Conservation (phyloP, 2,888 invertebrate genomes). For the Eudemis profundana region DNA sequence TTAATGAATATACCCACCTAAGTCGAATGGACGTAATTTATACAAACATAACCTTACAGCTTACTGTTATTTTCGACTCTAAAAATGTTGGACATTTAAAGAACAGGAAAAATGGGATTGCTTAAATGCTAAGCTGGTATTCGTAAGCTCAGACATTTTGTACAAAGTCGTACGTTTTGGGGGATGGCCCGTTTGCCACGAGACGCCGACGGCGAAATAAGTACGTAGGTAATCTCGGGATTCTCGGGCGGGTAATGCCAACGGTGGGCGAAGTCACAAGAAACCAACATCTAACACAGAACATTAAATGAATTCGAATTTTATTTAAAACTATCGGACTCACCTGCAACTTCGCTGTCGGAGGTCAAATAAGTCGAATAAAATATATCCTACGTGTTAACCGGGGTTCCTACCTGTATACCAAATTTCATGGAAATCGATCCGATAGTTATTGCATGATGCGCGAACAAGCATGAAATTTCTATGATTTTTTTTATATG, state of each 20-base stretch:
- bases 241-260: constrained; percentile 27
- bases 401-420: too few relatives aligned
- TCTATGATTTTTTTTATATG: too few relatives aligned
- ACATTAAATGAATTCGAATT: too few relatives aligned
- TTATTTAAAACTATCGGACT: too few relatives aligned
- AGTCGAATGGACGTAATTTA: not conserved
- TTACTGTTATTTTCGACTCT: constrained; percentile 16
- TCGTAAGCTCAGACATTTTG: constrained; percentile 31
- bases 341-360: too few relatives aligned
- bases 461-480: too few relatives aligned
- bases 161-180: constrained; percentile 26
- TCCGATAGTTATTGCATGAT: too few relatives aligned
- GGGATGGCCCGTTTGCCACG: constrained; percentile 41
- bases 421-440: too few relatives aligned
- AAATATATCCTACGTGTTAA: too few relatives aligned
- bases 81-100: constrained; percentile 22
- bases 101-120: constrained; percentile 28
- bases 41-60: constrained; percentile 2
- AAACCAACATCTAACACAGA: too few relatives aligned
- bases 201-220: constrained; percentile 43
- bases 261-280: constrained; percentile 10
- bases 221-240: constrained; percentile 23
- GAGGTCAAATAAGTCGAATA: too few relatives aligned
- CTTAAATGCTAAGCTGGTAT: constrained; percentile 38
- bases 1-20: not conserved